Conservation (phyloP, 2,888 invertebrate species). For the Heliconius hortense region DNA sequence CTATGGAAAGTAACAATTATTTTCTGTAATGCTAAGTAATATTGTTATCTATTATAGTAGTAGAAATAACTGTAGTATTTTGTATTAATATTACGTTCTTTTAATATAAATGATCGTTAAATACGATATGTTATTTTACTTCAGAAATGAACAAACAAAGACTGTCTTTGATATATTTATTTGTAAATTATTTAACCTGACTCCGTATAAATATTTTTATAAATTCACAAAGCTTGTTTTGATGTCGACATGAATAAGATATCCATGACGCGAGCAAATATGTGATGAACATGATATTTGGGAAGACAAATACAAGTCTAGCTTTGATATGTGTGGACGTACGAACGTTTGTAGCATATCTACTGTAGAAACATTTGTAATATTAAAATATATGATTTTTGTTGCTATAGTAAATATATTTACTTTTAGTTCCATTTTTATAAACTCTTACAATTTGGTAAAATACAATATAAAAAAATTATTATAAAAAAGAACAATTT, state of each 20-base stretch:
- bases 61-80: neutral
- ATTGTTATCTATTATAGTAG: neutral
- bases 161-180: neutral
- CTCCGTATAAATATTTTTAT: conserved; percentile 11
- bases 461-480: too few species aligned
- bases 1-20: conserved; percentile 3
- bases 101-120: neutral
- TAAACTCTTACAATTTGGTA: too few species aligned
- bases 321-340: conserved; percentile 19
- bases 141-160: neutral
- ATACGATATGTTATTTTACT: neutral
- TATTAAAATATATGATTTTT: neutral
- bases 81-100: too few species aligned
- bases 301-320: conserved; percentile 22
- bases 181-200: neutral
- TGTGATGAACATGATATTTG: conserved; percentile 24
- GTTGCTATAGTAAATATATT: neutral
- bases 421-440: too few species aligned
- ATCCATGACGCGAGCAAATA: conserved; percentile 23
- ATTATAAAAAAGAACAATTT: too few species aligned
- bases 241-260: conserved; percentile 31
- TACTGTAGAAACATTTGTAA: neutral
- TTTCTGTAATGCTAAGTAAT: neutral
- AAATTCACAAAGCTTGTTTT: conserved; percentile 14
- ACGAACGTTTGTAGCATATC: neutral